These are phyloP conservation scores for Myotis planiceps DNA, from an alignment of 2,797 vertebrate genomes.

Conservation along the genomic window DNA sequence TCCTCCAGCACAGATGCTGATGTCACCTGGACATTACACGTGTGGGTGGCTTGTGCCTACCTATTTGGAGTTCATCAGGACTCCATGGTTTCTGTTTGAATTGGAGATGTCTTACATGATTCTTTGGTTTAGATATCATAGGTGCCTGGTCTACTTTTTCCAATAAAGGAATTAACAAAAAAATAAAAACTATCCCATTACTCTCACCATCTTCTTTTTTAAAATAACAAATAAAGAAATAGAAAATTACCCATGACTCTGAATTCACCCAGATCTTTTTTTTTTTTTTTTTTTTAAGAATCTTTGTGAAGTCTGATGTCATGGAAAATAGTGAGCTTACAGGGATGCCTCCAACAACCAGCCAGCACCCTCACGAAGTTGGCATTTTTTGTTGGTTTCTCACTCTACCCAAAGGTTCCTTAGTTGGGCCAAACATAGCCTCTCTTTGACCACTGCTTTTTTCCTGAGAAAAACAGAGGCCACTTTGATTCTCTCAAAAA, in stretches of 20 bases:
- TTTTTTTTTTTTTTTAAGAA: neutral
- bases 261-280: neutral
- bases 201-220: neutral
- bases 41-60: neutral
- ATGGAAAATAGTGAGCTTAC: neutral
- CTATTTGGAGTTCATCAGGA: neutral
- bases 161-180: neutral
- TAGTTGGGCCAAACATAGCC: neutral
- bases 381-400: neutral
- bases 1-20: neutral
- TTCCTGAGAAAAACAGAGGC: neutral
- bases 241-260: neutral
- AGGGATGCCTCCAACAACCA: neutral
- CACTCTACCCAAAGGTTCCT: neutral
- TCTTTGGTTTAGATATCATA: neutral
- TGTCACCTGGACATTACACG: neutral
- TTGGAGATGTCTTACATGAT: neutral
- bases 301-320: neutral
- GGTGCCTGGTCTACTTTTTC: neutral
- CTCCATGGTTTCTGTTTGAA: neutral
- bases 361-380: neutral
- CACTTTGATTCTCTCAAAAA: neutral
- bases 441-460: neutral
- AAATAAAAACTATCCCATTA: neutral
- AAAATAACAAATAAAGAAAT: neutral